Base-by-base conservation (phyloP, 37 sponge, comb jelly and placozoan species). In the Ephydatia muelleri region DNA sequence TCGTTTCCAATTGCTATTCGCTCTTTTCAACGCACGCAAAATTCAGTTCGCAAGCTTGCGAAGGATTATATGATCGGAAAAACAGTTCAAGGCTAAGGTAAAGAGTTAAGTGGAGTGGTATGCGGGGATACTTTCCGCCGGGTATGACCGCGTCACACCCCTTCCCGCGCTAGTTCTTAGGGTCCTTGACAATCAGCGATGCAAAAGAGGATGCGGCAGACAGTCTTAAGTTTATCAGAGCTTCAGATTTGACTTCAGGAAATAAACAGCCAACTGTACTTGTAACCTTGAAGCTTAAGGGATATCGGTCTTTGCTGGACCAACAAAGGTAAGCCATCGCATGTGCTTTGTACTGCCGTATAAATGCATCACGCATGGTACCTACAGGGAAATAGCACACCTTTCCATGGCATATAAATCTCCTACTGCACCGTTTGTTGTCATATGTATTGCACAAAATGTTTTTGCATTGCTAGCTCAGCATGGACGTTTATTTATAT, bases 301-400 rank as follows among this genome's bases (percentile, higher is more conserved):
- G 27, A 27, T 85, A 11, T 30, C 43, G 0, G 85, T 85, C 43
- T 30, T 70, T 66, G 70, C 48, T 77, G 85, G 78, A 47, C 67
- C 68, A 78, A 29, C 78, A 8, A 77, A 85, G 76, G 85, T 85
- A 36, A n/a, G 76, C 57, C n/a, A n/a, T n/a, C n/a, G n/a, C n/a
- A n/a, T n/a, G n/a, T n/a, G n/a, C n/a, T n/a, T n/a, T n/a, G n/a
- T n/a, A n/a, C n/a, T n/a, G n/a, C n/a, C n/a, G n/a, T n/a, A n/a
- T n/a, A n/a, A n/a, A n/a, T n/a, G n/a, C n/a, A n/a, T n/a, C n/a
- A n/a, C n/a, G n/a, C n/a, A n/a, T n/a, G n/a, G n/a, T n/a, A n/a
- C n/a, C n/a, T n/a, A n/a, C n/a, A n/a, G n/a, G n/a, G n/a, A n/a
- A n/a, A n/a, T n/a, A n/a, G n/a, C n/a, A n/a, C n/a, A n/a, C n/a